A percentile compares a stretch with the other conserved stretches of the same genome.
Conservation (phyloP, 2,113 vertebrate genomes). For the Cheirogaleus medius region DNA sequence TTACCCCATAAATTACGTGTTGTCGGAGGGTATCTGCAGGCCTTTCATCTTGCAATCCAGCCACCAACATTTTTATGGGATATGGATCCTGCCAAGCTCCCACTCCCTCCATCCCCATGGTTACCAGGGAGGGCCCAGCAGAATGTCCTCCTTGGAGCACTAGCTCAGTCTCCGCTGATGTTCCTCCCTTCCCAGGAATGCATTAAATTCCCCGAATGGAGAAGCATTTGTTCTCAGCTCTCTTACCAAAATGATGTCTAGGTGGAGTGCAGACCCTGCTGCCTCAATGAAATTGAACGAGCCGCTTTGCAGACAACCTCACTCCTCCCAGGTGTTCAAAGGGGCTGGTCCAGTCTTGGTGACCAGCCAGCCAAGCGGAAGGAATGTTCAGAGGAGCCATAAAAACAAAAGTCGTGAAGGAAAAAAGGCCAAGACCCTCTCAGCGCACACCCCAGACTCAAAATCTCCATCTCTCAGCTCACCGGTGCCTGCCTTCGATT, state of each 20-base stretch:
- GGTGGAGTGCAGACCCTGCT: not conserved
- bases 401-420: not conserved
- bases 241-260: not conserved
- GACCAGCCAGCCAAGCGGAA: not conserved
- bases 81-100: slow-evolving; percentile 19
- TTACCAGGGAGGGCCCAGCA: not conserved
- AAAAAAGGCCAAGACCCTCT: not conserved
- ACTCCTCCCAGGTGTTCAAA: not conserved
- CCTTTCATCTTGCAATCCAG: slow-evolving; percentile 43
- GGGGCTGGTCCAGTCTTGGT: not conserved
- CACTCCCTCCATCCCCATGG: slow-evolving; percentile 55
- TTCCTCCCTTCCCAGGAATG: not conserved
- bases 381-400: not conserved
- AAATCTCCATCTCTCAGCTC: not conserved
- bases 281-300: not conserved
- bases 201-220: not conserved
- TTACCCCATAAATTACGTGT: slow-evolving; percentile 67
- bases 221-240: slow-evolving; percentile 13
- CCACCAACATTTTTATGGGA: slow-evolving; percentile 46
- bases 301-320: not conserved
- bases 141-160: not conserved
- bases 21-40: slow-evolving; percentile 48
- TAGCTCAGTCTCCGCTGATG: not conserved
- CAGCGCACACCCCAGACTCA: not conserved
- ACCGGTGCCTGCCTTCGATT: not conserved